phyloP scores from a whole-genome alignment of 2,113 vertebrate genomes.

The Alouatta palliata region DNA sequence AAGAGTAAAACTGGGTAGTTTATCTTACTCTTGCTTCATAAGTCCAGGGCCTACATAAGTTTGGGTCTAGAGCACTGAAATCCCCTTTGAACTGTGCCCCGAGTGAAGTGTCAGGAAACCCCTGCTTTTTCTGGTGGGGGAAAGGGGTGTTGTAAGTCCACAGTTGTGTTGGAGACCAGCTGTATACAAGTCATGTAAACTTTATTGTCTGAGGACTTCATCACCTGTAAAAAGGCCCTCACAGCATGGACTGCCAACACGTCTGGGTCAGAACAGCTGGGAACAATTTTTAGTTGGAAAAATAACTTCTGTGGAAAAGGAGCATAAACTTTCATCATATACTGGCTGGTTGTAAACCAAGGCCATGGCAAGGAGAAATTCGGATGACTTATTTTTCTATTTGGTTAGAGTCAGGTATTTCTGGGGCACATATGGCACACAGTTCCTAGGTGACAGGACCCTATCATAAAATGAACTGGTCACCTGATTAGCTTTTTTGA shows the following conservation, averaged over 20 bases:
- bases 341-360: slow-evolving; percentile 49
- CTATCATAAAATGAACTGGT: neutral
- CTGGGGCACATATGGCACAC: neutral
- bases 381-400: slow-evolving; percentile 24
- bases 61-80: slow-evolving; percentile 62
- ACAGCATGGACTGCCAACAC: slow-evolving; percentile 43
- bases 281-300: slow-evolving; percentile 71
- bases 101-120: slow-evolving; percentile 42
- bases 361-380: slow-evolving; percentile 55
- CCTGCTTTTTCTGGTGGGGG: neutral
- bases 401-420: slow-evolving; percentile 51
- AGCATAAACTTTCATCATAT: slow-evolving; percentile 44
- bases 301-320: slow-evolving; percentile 65
- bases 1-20: slow-evolving; percentile 59
- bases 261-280: slow-evolving; percentile 69
- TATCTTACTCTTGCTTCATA: slow-evolving; percentile 55
- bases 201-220: slow-evolving; percentile 59
- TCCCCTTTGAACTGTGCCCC: slow-evolving; percentile 51
- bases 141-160: slow-evolving; percentile 49
- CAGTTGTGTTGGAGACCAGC: slow-evolving; percentile 24
- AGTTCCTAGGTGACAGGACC: slow-evolving; percentile 27
- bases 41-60: neutral
- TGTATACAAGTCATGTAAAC: slow-evolving; percentile 67
- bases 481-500: slow-evolving; percentile 33
- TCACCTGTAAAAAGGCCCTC: slow-evolving; percentile 74